phyloP scores from a whole-genome alignment of 2,113 vertebrate species.

The Pseudolaguvia tuberculata region DNA sequence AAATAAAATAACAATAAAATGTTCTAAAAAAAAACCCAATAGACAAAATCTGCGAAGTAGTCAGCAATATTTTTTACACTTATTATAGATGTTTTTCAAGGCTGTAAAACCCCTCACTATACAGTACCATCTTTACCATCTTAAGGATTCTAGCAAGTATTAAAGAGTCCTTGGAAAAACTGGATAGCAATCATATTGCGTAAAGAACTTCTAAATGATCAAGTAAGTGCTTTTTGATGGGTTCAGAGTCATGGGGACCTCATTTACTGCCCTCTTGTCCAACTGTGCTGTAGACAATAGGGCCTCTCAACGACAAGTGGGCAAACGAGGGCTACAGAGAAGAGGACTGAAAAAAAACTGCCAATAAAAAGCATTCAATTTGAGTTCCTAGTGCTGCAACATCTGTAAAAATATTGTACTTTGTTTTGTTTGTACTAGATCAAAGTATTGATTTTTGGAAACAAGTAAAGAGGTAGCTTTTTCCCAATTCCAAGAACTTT shows the following conservation, averaged over 20 bases:
- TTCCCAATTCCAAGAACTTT: not conserved
- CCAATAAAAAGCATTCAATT: not conserved
- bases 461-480: not conserved
- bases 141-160: not conserved
- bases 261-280: slow-evolving; percentile 6
- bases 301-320: slow-evolving; percentile 14
- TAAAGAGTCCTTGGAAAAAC: not conserved
- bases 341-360: not conserved
- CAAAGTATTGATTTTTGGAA: not conserved
- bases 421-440: not conserved
- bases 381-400: not conserved
- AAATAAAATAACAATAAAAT: too few species aligned
- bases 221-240: slow-evolving; percentile 23
- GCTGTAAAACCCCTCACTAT: too few species aligned
- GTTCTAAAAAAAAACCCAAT: too few species aligned
- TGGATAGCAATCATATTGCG: not conserved
- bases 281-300: slow-evolving; percentile 11
- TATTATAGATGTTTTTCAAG: too few species aligned
- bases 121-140: too few species aligned
- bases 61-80: too few species aligned
- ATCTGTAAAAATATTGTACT: not conserved
- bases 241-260: not conserved
- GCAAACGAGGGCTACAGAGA: slow-evolving; percentile 1
- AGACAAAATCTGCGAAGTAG: too few species aligned
- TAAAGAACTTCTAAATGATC: slow-evolving; percentile 20